These are phyloP conservation scores for Bactericera cockerelli DNA, from an alignment of 1,140 invertebrate species.

Conservation along the genomic window DNA sequence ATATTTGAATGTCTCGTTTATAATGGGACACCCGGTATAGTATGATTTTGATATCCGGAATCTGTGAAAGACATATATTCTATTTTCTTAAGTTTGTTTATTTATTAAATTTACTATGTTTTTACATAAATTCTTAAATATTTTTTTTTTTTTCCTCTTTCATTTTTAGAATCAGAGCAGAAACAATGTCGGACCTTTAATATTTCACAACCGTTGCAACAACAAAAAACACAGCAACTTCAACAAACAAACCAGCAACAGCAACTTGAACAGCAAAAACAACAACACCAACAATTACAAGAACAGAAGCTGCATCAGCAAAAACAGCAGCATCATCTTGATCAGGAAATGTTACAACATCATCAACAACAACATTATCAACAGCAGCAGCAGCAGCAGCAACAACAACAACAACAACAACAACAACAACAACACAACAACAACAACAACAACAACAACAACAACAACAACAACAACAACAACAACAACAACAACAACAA, in stretches of 20 bases:
- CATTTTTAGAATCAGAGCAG: background rate
- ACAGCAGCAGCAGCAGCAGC: conserved; percentile 1
- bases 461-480: conserved; percentile 12
- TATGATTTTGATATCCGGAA: no score
- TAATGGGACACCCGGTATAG: no score
- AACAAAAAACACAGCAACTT: conserved; percentile 8
- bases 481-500: conserved; percentile 13
- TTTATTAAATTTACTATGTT: no score
- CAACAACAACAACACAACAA: conserved; percentile 11
- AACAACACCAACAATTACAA: conserved; percentile 11
- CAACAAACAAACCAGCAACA: conserved; percentile 5
- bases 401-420: conserved; percentile 13
- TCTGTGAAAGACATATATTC: no score
- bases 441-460: conserved; percentile 1
- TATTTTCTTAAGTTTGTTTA: no score
- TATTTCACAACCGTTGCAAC: background rate
- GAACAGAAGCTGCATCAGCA: conserved; percentile 9
- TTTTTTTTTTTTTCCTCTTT: background rate
- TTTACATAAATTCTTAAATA: no score
- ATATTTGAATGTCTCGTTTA: no score
- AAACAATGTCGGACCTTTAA: background rate
- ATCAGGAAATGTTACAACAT: no score
- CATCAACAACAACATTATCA: no score
- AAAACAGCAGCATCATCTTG: conserved; percentile 7
- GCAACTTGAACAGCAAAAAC: conserved; percentile 11